Evolutionary conservation across 2,888 invertebrate genomes (phyloP).

Genomic region (Esperia sulphurella): DNA sequence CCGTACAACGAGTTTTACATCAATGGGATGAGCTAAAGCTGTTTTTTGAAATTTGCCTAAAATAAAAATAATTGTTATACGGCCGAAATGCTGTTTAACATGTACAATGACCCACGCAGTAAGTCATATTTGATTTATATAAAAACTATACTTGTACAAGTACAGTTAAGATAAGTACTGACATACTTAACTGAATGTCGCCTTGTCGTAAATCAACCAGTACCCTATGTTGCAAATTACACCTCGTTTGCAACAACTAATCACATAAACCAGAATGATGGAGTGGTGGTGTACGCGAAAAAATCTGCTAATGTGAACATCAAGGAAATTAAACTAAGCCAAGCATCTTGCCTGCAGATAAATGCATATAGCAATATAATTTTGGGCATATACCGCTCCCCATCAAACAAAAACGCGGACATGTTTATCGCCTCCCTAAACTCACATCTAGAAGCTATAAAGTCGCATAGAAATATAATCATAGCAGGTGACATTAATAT

Average conservation of each 20-base stretch:
- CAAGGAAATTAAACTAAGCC: slow-evolving; percentile 1
- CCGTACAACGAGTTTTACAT: too few relatives aligned
- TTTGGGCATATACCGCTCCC: slow-evolving; percentile 9
- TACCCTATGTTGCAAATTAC: slow-evolving; percentile 3
- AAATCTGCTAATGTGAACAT: neutral
- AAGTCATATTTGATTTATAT: too few relatives aligned
- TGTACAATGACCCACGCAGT: too few relatives aligned
- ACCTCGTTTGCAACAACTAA: neutral
- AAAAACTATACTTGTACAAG: too few relatives aligned
- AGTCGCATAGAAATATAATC: slow-evolving; percentile 2
- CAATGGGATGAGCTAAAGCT: too few relatives aligned
- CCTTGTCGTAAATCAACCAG: slow-evolving; percentile 6
- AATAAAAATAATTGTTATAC: too few relatives aligned
- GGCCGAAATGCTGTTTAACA: too few relatives aligned
- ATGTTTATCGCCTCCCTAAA: slow-evolving; percentile 6
- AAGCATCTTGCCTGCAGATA: slow-evolving; percentile 4
- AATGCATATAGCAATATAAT: neutral
- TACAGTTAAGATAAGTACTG: too few relatives aligned
- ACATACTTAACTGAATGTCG: slow-evolving; percentile 9
- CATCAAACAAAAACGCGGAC: slow-evolving; percentile 5
- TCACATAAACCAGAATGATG: slow-evolving; percentile 9
- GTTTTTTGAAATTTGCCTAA: too few relatives aligned
- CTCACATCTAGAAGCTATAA: slow-evolving; percentile 1
- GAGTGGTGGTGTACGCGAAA: slow-evolving; percentile 5
- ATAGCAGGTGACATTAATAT: slow-evolving; percentile 10